Percentiles rank a stretch among this genome's conserved stretches.
Evolutionary conservation across 2,797 vertebrate species (phyloP).

Genomic region (Allochrocebus solatus): DNA sequence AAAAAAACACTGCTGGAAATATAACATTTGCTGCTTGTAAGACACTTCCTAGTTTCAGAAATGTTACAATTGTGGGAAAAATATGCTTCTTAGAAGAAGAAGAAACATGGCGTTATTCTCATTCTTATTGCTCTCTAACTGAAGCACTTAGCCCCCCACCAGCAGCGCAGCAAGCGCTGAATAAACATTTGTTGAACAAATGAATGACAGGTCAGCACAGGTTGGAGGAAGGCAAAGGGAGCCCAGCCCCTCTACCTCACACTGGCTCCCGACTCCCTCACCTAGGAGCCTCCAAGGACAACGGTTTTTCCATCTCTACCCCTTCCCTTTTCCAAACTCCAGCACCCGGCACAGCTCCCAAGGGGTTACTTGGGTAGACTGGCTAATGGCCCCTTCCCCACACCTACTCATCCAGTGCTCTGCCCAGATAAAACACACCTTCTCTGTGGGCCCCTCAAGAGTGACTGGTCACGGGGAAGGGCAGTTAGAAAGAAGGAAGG

Average conservation of each 20-base stretch:
- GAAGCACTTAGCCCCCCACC: constrained; percentile 63
- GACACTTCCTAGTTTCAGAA: constrained; percentile 35
- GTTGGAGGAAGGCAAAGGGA: neutral
- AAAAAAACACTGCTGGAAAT: neutral
- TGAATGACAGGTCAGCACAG: constrained; percentile 45
- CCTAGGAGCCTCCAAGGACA: neutral
- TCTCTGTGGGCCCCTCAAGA: neutral
- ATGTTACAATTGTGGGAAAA: neutral
- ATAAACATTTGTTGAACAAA: constrained; percentile 59
- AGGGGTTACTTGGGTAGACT: neutral
- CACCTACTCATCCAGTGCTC: no score
- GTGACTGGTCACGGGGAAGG: neutral
- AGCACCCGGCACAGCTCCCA: neutral
- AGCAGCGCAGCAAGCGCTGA: constrained; percentile 40
- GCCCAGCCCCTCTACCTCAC: neutral
- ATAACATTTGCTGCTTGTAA: neutral
- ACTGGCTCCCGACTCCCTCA: neutral
- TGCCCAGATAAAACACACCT: neutral
- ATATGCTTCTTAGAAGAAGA: constrained; percentile 23
- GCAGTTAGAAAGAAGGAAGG: neutral
- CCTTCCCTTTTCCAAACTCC: neutral
- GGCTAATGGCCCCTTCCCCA: neutral
- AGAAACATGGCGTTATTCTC: constrained; percentile 40
- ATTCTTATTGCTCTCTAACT: constrained; percentile 23
- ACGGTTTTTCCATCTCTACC: neutral